Conservation (phyloP, 2,888 invertebrate species). For the Leucozona laternaria region DNA sequence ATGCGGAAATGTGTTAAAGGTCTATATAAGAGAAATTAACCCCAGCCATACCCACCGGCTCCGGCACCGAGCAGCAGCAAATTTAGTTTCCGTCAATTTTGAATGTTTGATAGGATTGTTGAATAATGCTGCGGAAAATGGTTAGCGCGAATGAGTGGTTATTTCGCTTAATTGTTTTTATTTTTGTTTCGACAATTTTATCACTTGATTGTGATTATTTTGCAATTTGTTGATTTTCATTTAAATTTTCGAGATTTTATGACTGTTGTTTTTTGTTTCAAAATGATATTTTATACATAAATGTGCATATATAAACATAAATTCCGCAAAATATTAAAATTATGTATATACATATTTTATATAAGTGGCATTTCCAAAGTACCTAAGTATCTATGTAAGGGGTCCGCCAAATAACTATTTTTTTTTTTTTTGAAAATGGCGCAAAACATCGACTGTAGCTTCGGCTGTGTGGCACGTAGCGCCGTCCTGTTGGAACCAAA, state of each 20-base stretch:
- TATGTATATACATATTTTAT: too few relatives aligned
- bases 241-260: not conserved
- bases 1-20: constrained; percentile 37
- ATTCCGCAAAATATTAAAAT: too few relatives aligned
- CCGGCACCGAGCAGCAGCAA: not conserved
- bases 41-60: not conserved
- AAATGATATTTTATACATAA: too few relatives aligned
- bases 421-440: too few relatives aligned
- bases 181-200: not conserved
- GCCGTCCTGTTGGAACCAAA: too few relatives aligned
- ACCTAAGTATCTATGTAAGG: too few relatives aligned
- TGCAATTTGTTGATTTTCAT: not conserved
- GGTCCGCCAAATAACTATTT: too few relatives aligned
- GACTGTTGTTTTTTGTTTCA: not conserved
- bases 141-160: not conserved
- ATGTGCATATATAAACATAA: too few relatives aligned
- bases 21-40: constrained; percentile 14
- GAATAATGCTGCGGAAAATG: not conserved
- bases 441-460: too few relatives aligned
- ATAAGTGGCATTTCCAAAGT: too few relatives aligned
- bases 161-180: not conserved
- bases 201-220: not conserved
- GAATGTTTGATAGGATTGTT: not conserved
- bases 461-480: too few relatives aligned
- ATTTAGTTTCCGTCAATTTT: not conserved